Conservation (phyloP, 92 coral and sea anemone species). For the Porites evermanni region DNA sequence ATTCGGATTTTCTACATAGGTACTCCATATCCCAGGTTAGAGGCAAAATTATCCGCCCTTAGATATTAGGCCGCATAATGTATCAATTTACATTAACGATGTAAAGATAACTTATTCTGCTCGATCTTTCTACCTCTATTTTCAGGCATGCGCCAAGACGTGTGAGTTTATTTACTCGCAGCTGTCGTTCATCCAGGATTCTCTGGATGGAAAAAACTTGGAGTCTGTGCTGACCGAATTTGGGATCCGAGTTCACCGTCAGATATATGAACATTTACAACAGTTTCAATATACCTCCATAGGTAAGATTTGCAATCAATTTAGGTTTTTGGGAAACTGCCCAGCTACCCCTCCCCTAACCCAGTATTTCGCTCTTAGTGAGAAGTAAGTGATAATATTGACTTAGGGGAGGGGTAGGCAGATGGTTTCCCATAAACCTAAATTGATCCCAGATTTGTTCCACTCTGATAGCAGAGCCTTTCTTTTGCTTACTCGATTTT, state of each 20-base stretch:
- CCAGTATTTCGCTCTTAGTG: no score
- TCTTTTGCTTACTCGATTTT: no score
- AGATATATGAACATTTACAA: constrained; percentile 91
- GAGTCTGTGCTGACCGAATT: constrained; percentile 95
- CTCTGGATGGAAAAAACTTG: constrained; percentile 93
- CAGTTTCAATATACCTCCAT: constrained; percentile 91
- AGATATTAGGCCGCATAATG: not conserved
- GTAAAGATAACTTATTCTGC: not conserved
- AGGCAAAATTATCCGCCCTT: not conserved
- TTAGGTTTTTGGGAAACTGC: no score
- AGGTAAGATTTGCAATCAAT: constrained; percentile 51
- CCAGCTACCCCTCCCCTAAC: no score
- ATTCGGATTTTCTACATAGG: no score
- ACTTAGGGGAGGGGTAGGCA: no score
- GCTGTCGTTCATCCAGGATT: constrained; percentile 75
- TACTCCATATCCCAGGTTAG: not conserved
- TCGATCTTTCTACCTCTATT: not conserved
- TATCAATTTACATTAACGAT: not conserved
- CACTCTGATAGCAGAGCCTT: no score
- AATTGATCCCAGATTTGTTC: no score
- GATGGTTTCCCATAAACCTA: no score
- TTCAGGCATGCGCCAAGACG: constrained; percentile 88
- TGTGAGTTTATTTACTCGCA: constrained; percentile 89
- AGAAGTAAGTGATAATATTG: no score
- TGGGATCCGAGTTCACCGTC: constrained; percentile 93